These are phyloP conservation scores for Platyscapa corneri DNA, from an alignment of 1,140 invertebrate species.

Conservation along the genomic window DNA sequence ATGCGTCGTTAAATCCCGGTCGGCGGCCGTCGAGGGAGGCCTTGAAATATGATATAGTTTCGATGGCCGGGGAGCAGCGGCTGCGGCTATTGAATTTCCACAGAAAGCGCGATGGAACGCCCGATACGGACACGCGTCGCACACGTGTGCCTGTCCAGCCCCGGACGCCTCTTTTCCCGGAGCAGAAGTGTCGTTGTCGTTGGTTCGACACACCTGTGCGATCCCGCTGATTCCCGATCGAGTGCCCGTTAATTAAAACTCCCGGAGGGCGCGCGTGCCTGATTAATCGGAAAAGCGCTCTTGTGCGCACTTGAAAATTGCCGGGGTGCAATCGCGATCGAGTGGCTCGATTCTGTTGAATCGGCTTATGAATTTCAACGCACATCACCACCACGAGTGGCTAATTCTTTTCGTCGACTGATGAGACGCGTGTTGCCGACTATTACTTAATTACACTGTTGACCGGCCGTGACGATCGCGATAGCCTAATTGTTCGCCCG, in stretches of 20 bases:
- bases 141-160: too few species aligned
- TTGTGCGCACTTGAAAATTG: too few species aligned
- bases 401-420: too few species aligned
- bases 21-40: not conserved
- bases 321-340: not conserved
- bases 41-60: slow-evolving; percentile 47
- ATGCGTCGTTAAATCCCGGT: slow-evolving; percentile 30
- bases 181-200: too few species aligned
- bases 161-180: not conserved
- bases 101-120: not conserved
- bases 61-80: not conserved
- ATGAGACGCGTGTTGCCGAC: too few species aligned
- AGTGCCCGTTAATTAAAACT: not conserved
- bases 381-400: too few species aligned
- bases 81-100: slow-evolving; percentile 26
- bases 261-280: not conserved
- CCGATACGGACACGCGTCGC: not conserved
- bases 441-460: too few species aligned
- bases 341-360: too few species aligned
- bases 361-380: too few species aligned
- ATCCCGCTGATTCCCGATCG: not conserved
- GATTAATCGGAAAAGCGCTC: not conserved
- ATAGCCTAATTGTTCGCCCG: too few species aligned
- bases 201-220: not conserved
- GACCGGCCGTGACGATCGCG: too few species aligned